Evolutionary conservation across 2,888 invertebrate genomes (phyloP).

Genomic region (Rhingia campestris): DNA sequence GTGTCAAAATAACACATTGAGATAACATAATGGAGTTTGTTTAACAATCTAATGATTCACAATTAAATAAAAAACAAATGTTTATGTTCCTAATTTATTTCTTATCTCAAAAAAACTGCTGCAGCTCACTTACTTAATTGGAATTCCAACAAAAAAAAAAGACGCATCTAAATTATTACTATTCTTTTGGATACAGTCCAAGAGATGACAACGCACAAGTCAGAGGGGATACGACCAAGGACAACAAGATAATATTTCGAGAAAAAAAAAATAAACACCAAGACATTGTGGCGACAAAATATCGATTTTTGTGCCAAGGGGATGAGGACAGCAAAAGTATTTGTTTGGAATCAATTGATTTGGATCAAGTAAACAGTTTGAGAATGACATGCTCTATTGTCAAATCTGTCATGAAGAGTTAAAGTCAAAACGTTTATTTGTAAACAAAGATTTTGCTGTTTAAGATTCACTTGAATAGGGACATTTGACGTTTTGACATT

Average conservation of each 20-base stretch:
- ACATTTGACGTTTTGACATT: not conserved
- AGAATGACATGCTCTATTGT: no score
- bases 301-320: slow-evolving; percentile 40
- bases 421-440: not conserved
- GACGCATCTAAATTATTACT: slow-evolving; percentile 26
- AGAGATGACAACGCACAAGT: slow-evolving; percentile 51
- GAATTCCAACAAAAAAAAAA: slow-evolving; percentile 23
- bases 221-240: slow-evolving; percentile 62
- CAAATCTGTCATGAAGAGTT: not conserved
- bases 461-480: no score
- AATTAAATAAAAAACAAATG: not conserved
- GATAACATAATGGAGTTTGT: slow-evolving; percentile 21
- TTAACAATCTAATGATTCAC: slow-evolving; percentile 29
- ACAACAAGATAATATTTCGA: slow-evolving; percentile 57
- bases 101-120: not conserved
- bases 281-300: slow-evolving; percentile 60
- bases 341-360: slow-evolving; percentile 9
- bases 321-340: slow-evolving; percentile 6
- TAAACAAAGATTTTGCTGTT: slow-evolving; percentile 1
- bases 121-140: slow-evolving; percentile 32
- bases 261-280: slow-evolving; percentile 37
- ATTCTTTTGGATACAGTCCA: slow-evolving; percentile 61
- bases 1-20: slow-evolving; percentile 9
- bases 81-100: not conserved
- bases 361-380: slow-evolving; percentile 3